phyloP scores from a whole-genome alignment of 2,113 vertebrate genomes.

The Ailurus styani region DNA sequence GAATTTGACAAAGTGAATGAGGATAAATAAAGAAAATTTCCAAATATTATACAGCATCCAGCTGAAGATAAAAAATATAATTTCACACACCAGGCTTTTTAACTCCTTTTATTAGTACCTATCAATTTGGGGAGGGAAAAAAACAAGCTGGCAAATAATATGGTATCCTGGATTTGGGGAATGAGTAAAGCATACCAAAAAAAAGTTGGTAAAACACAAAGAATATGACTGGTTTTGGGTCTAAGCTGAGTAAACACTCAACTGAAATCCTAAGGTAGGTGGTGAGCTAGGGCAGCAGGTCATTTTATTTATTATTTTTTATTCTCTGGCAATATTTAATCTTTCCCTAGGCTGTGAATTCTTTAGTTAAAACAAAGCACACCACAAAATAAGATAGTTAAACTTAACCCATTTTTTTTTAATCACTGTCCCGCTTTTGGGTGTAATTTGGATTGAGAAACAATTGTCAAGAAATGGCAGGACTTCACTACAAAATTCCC shows the following conservation, averaged over 20 bases:
- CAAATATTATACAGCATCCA: not conserved
- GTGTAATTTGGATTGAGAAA: not conserved
- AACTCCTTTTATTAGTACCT: not conserved
- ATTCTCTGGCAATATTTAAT: not conserved
- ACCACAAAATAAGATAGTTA: not conserved
- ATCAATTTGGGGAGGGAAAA: not conserved
- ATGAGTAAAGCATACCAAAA: not conserved
- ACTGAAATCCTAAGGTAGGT: not conserved
- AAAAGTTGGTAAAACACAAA: not conserved
- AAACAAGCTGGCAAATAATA: not conserved
- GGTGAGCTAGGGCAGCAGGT: accelerated
- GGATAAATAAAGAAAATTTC: not conserved
- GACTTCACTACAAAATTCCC: not conserved
- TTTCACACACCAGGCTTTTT: not conserved
- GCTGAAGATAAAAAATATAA: not conserved
- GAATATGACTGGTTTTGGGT: not conserved
- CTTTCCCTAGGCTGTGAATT: not conserved
- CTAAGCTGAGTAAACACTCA: not conserved
- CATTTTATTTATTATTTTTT: not conserved
- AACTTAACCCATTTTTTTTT: not conserved
- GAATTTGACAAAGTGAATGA: not conserved
- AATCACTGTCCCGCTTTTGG: not conserved
- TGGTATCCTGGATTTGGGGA: accelerated
- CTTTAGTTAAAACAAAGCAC: not conserved
- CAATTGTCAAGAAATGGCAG: not conserved